Evolutionary conservation across 2,888 invertebrate species (phyloP), one percentile per base, ranked within the genome.

Genomic region (Phymatocera aterrima): DNA sequence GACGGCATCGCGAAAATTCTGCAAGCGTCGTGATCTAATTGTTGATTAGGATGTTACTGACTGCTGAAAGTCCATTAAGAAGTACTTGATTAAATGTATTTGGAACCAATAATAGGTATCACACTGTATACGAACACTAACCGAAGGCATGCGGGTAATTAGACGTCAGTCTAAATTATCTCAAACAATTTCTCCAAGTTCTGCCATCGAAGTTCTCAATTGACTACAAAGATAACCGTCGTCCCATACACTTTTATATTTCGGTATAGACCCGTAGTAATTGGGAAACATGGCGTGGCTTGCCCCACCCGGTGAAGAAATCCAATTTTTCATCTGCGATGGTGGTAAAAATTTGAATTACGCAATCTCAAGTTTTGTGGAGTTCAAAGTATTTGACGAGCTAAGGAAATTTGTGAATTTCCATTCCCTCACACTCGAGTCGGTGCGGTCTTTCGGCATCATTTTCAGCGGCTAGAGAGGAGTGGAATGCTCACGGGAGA

Each of bases 401-500:
- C 2, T 72, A 15, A 43, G 24, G 24, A 51, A 72, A 48, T 72
- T 72, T 51, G 51, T 51, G 24, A 48, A 72, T 72, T 72, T 51
- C 51, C 34, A 31, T 72, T 12, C 34, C 34, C 10, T 37, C 4
- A 8, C 40, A n/a, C 24, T 15, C 12, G 18, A n/a, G 15, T n/a
- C 18, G 40, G 40, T 3, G 61, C 21, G 28, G 57, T 24, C 24
- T 75, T 75, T 75, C 31, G 57, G 60, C 57, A 43, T 75, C 57
- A 75, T 57, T 60, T 75, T 57, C 37, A 75, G 40, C 40, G 75
- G 48, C 21, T 28, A 37, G n/a, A 6, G 34, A 28, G 51, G 75
- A 40, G 60, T 15, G 75, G 57, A 60, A 60, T 18, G 31, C 57
- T 75, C 57, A 57, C 75, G 75, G 31, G 75, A 75, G 75, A 75